Base-by-base conservation (phyloP, 2,888 invertebrate genomes). In the Lapara coniferarum region DNA sequence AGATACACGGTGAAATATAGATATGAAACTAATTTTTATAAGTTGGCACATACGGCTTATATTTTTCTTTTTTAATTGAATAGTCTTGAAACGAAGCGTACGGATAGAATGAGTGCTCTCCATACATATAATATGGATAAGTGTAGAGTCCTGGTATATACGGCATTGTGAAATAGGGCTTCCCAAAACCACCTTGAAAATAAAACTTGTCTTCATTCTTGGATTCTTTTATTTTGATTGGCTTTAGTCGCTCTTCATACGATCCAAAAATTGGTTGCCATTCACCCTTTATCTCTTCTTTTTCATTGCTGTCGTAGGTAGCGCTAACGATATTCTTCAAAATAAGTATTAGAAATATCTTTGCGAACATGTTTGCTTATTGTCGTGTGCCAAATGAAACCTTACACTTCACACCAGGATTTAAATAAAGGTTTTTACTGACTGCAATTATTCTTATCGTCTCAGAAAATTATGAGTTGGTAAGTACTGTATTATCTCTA, bases 131-230 rank as follows among this genome's bases (percentile, higher is more conserved):
- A 69, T 84, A 86, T 0, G 88, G 88, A 68, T 80, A 78, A 0
- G 85, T 82, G 46, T 87, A 81, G 2, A 87, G 52, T 55, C 85
- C 87, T 13, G 80, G 74, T 51, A 77, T 58, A 66, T 80, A 81
- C 3, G 81, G 77, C 13, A 72, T 72, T 14, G 81, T 77, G 19
- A 77, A 71, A 46, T 79, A 83, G 0, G 86, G 85, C 10, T 76
- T 80, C 2, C 76, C 75, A 56, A 70, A 59, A 16, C 71, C 74
- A 44, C 72, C 73, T 66, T 79, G 75, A 56, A 79, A 71, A 16
- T 81, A 75, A 49, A 82, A 78, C 71, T 88, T 89, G 13, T 82
- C 83, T 14, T 86, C 83, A 19, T 75, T 67, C 67, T 85, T 86
- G 4, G 80, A 72, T 0, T 83, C 82, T 69, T 82, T 84, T 5